Conservation (phyloP, 2,888 invertebrate genomes). For the Hydroisotoma schaefferi region DNA sequence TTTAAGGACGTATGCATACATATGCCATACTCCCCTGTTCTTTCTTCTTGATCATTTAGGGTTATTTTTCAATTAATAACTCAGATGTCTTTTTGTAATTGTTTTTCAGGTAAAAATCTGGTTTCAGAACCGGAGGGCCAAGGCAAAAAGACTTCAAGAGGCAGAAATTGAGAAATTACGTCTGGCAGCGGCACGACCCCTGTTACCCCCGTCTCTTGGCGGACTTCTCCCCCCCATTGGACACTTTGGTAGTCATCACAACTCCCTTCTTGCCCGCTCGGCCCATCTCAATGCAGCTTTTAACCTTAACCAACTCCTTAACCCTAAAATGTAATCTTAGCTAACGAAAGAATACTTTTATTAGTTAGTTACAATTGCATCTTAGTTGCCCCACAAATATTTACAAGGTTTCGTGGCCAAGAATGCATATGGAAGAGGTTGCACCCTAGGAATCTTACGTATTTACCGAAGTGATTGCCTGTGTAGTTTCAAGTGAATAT, state of each 20-base stretch:
- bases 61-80: not conserved
- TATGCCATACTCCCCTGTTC: too few species aligned
- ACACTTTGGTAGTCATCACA: constrained; percentile 47
- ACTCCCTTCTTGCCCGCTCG: constrained; percentile 47
- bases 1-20: constrained; percentile 5
- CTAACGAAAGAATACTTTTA: too few species aligned
- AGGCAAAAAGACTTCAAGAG: constrained; percentile 94
- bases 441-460: too few species aligned
- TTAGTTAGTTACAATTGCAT: too few species aligned
- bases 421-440: not conserved
- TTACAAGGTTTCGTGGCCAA: too few species aligned
- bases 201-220: constrained; percentile 67
- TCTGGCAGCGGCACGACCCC: constrained; percentile 73
- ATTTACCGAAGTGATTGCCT: not conserved
- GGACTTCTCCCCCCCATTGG: constrained; percentile 55
- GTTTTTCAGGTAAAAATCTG: constrained; percentile 75
- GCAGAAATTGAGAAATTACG: constrained; percentile 91
- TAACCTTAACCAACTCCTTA: constrained; percentile 48
- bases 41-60: constrained; percentile 4
- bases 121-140: constrained; percentile 91
- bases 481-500: not conserved
- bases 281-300: constrained; percentile 49
- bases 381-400: too few species aligned
- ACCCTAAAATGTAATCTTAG: constrained; percentile 44
- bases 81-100: constrained; percentile 13